Evolutionary conservation across 2,113 vertebrate species (phyloP), one percentile per base, ranked within the genome.

Genomic region (Sphyrna mokarran): DNA sequence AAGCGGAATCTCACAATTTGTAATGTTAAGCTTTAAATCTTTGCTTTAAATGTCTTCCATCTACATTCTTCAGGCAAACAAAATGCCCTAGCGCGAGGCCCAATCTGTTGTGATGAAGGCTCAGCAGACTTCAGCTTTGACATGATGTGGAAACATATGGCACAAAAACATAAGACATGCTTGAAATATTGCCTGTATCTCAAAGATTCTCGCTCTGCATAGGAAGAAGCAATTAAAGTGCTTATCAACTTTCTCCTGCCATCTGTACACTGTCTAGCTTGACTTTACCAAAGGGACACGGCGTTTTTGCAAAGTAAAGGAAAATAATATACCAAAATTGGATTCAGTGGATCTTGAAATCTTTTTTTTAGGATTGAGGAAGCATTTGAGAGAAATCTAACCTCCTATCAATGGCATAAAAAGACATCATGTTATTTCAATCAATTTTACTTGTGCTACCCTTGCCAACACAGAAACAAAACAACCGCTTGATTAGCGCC

Each of bases 181-280:
- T 95, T 43, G 68, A 95, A 95, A 72, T 72, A 70, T 72, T 95
- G 40, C 63, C 40, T 95, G 37, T 70, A 70, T 70, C 23, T 70
- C 40, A 95, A 48, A 29, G 22, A 48, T 66, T 29, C 93, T 70
- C 66, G 0, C 22, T 72, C 37, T 72, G 93, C 68, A 72, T 95
- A 1, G 37, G 68, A 40, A 70, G 93, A 95, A 95, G 68, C 94
- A 72, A 94, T 76, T 54, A 95, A 95, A 70, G 40, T 48, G 94
- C 43, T 11, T 54, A 76, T 33, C 40, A 95, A 54, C 94, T 72
- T 95, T 54, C 68, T 72, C 93, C 68, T 72, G 40, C 93, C 68
- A 95, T 95, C 94, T 72, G 94, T 14, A 54, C 43, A 76, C 14
- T 43, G 69, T 13, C 37, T 18, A 14, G 18, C 40, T n/a, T 48